phyloP scores from a whole-genome alignment of 2,797 vertebrate genomes.

The Chelon auratus region DNA sequence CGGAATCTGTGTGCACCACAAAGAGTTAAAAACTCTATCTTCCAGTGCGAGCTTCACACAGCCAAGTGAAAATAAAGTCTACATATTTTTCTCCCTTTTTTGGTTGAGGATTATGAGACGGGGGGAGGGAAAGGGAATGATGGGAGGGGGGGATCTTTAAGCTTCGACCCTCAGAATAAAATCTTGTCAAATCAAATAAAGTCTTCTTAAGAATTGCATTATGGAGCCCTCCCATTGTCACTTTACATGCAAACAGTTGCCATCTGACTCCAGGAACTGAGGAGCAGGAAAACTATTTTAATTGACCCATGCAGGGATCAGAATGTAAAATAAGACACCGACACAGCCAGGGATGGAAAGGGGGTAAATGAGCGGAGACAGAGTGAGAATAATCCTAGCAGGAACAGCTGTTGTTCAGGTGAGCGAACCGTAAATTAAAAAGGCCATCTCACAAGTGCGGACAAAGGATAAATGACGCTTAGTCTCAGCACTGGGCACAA shows the following conservation, averaged over 20 bases:
- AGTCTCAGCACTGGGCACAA: conserved; percentile 39
- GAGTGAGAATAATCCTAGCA: conserved; percentile 9
- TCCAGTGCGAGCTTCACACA: conserved; percentile 60
- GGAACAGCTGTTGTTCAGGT: conserved; percentile 52
- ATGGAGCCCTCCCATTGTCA: conserved; percentile 74
- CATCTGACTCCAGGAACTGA: conserved; percentile 32
- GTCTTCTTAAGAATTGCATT: conserved; percentile 74
- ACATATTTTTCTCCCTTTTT: conserved; percentile 80
- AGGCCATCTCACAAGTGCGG: conserved; percentile 30
- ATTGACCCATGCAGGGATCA: conserved; percentile 76
- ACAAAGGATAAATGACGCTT: conserved; percentile 60
- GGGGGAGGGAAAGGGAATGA: conserved; percentile 1
- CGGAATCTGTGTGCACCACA: conserved; percentile 25
- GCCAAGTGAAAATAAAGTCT: conserved; percentile 79
- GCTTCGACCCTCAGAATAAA: conserved; percentile 76
- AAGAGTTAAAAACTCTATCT: conserved; percentile 68
- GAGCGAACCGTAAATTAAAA: conserved; percentile 41
- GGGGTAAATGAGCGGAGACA: conserved; percentile 2
- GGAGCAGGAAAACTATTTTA: conserved; percentile 72
- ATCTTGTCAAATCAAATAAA: conserved; percentile 83
- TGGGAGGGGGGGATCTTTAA: conserved; percentile 66
- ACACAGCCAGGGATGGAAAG: background rate
- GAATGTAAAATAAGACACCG: conserved; percentile 25
- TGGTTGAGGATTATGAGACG: conserved; percentile 76
- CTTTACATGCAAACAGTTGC: conserved; percentile 60